Conservation (phyloP, 2,113 vertebrate genomes). For the Rhipidura dahli region DNA sequence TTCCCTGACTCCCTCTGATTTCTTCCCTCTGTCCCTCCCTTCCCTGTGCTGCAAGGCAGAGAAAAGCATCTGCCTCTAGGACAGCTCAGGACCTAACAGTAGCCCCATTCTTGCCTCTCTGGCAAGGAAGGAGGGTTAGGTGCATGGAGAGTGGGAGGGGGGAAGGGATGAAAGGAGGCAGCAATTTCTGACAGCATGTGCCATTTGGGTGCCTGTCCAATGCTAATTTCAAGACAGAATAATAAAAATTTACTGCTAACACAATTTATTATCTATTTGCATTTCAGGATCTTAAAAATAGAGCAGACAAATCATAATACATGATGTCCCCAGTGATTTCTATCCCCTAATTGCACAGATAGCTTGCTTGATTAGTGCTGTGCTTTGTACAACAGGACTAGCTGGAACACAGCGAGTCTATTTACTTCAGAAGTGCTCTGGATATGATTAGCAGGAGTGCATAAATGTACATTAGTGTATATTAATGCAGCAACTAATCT, state of each 20-base stretch:
- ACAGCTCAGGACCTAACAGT: neutral
- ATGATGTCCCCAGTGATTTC: constrained; percentile 29
- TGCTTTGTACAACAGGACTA: constrained; percentile 42
- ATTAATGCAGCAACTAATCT: constrained; percentile 57
- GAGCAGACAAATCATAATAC: constrained; percentile 26
- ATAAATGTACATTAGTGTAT: constrained; percentile 45
- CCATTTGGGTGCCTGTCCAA: neutral
- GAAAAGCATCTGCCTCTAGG: constrained; percentile 3
- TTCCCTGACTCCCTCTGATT: neutral
- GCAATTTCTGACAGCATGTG: neutral
- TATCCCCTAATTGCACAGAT: constrained; percentile 60
- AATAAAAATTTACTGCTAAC: constrained; percentile 12
- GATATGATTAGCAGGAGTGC: constrained; percentile 61
- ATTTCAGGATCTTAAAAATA: constrained; percentile 57
- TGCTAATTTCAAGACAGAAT: constrained; percentile 27
- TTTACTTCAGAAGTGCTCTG: constrained; percentile 46
- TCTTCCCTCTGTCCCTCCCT: neutral
- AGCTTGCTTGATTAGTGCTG: constrained; percentile 43
- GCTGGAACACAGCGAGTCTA: constrained; percentile 38
- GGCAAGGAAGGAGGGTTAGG: constrained; percentile 32
- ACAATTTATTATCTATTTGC: constrained; percentile 49
- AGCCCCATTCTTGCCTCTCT: constrained; percentile 8
- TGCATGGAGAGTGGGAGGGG: neutral
- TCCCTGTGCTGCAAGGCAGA: neutral
- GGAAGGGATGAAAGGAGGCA: constrained; percentile 6